A percentile compares a stretch with the other conserved stretches of the same genome.
Evolutionary conservation across 2,797 vertebrate species (phyloP).

Genomic region (Oreonectes daqikongensis): DNA sequence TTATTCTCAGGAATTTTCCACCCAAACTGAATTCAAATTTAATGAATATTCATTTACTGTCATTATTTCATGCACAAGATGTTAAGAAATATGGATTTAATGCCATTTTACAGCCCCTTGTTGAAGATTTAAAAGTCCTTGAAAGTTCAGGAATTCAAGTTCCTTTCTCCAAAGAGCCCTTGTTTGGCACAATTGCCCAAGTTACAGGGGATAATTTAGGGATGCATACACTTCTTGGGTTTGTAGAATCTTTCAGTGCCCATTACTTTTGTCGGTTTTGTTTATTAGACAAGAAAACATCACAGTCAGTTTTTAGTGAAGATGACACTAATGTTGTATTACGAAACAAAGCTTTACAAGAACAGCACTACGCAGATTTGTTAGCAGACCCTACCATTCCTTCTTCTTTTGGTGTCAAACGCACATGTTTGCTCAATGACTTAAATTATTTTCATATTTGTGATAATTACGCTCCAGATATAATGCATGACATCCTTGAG

Average conservation of each 20-base stretch:
- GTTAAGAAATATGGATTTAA: slow-evolving; percentile 52
- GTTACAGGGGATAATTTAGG: slow-evolving; percentile 54
- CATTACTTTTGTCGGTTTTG: slow-evolving; percentile 45
- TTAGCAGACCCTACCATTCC: slow-evolving; percentile 41
- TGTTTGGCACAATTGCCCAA: slow-evolving; percentile 51
- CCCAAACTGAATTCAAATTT: no score
- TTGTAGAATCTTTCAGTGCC: slow-evolving; percentile 50
- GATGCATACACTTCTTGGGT: slow-evolving; percentile 55
- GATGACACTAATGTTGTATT: slow-evolving; percentile 27
- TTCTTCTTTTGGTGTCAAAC: slow-evolving; percentile 56
- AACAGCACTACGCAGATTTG: slow-evolving; percentile 53
- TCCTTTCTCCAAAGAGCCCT: slow-evolving; percentile 45
- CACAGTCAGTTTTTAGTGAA: no score
- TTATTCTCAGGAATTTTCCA: no score
- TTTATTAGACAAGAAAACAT: no score
- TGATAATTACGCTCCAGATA: no score
- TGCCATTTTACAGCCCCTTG: slow-evolving; percentile 45
- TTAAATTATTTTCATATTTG: no score
- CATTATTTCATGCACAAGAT: slow-evolving; percentile 57
- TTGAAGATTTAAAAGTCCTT: slow-evolving; percentile 42
- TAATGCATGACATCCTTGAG: no score
- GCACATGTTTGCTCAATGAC: slow-evolving; percentile 23
- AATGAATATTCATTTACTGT: no score
- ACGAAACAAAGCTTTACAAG: slow-evolving; percentile 27
- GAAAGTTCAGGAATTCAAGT: slow-evolving; percentile 3